A percentile compares a stretch with the other conserved stretches of the same genome.
These are phyloP conservation scores for Diadegma fenestrale DNA, from an alignment of 2,888 invertebrate genomes.

Conservation along the genomic window DNA sequence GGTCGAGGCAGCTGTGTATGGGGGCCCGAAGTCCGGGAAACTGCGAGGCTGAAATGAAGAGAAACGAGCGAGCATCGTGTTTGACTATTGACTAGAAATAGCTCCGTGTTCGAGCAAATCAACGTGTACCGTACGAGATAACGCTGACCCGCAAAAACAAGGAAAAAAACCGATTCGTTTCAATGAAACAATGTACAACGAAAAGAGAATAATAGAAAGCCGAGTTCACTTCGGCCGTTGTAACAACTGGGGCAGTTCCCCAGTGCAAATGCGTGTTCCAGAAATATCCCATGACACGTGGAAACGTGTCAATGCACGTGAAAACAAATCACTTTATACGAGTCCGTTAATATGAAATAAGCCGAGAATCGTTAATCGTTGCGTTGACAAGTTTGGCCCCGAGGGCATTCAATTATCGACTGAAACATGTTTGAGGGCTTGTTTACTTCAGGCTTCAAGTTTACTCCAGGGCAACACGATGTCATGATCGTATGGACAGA, in stretches of 20 bases:
- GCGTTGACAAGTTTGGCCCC: not conserved
- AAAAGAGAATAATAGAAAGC: conserved; percentile 48
- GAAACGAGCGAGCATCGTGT: conserved; percentile 5
- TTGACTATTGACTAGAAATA: conserved; percentile 55
- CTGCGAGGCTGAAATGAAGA: conserved; percentile 4
- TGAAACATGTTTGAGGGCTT: not conserved
- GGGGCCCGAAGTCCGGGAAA: conserved; percentile 2
- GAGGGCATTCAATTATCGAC: not conserved
- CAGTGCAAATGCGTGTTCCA: conserved; percentile 31
- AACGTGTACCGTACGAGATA: conserved; percentile 45
- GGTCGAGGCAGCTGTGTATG: conserved; percentile 1
- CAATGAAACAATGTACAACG: conserved; percentile 33
- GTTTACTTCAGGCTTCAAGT: no score
- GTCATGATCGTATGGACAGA: not conserved
- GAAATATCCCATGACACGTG: conserved; percentile 22
- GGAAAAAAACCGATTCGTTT: conserved; percentile 10
- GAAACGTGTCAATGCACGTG: not conserved
- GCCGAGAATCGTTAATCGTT: not conserved
- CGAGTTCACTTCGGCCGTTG: conserved; percentile 15
- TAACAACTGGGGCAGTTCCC: conserved; percentile 48
- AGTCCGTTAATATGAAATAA: not conserved
- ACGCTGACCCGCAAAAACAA: conserved; percentile 34
- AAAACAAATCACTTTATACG: not conserved
- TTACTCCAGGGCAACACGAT: not conserved
- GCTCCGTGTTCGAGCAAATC: conserved; percentile 33